Conservation (phyloP, 2,797 vertebrate genomes). For the Brachymystax lenok region DNA sequence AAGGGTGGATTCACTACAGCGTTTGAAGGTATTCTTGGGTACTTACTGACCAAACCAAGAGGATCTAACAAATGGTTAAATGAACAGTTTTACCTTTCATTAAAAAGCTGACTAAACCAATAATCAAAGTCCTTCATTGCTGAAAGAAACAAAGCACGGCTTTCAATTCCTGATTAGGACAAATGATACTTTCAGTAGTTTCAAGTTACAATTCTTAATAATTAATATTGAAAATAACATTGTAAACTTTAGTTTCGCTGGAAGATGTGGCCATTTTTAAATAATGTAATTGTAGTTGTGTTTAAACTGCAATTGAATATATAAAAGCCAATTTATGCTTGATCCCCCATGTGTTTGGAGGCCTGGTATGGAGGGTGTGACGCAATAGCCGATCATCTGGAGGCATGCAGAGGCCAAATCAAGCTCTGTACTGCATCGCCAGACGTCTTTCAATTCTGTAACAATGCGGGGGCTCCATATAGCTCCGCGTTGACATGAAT, state of each 20-base stretch:
- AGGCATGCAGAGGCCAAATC: no score
- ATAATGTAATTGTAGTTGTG: conserved; percentile 44
- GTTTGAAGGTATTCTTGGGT: not conserved
- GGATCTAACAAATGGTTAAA: conserved; percentile 71
- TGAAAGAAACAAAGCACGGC: conserved; percentile 49
- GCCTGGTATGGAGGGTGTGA: no score
- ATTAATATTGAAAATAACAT: conserved; percentile 12
- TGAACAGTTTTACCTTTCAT: conserved; percentile 50
- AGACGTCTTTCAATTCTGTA: no score
- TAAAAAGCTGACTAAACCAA: conserved; percentile 51
- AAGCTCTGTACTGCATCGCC: no score
- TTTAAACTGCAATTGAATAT: not conserved
- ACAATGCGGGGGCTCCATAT: no score
- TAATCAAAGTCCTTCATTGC: conserved; percentile 58
- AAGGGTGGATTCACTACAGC: not conserved
- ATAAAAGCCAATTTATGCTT: not conserved
- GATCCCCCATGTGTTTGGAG: no score
- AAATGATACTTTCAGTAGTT: conserved; percentile 18
- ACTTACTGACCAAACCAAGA: conserved; percentile 29
- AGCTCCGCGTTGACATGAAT: no score
- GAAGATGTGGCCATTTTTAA: conserved; percentile 31
- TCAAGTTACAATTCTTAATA: not conserved
- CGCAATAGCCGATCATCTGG: no score
- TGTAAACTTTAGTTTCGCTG: conserved; percentile 29
- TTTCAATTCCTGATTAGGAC: conserved; percentile 27